Evolutionary conservation across 2,888 invertebrate species (phyloP).

Genomic region (Microplitis manilae): DNA sequence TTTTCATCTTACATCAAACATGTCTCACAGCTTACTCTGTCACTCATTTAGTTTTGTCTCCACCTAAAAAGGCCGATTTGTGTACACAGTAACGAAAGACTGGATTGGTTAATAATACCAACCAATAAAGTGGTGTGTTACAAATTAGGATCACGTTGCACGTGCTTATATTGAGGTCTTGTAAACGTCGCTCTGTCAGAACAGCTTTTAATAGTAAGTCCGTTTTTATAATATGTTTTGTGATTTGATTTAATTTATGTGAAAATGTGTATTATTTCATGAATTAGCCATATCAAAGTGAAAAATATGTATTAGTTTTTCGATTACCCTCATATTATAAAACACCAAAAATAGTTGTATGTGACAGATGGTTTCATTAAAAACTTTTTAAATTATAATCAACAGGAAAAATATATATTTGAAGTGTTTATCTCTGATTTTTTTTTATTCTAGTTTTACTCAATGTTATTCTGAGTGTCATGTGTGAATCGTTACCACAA

Average conservation of each 20-base stretch:
- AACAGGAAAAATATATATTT: too few species aligned
- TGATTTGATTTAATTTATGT: not conserved
- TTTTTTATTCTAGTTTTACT: too few species aligned
- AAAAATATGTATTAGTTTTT: not conserved
- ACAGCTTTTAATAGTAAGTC: constrained; percentile 79
- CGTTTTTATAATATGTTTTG: not conserved
- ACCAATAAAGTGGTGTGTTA: constrained; percentile 73
- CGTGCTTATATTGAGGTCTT: constrained; percentile 83
- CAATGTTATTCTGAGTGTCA: too few species aligned
- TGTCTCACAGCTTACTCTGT: constrained; percentile 66
- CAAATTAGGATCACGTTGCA: constrained; percentile 83
- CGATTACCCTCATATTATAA: too few species aligned
- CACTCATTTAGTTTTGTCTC: constrained; percentile 72
- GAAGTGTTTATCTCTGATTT: too few species aligned
- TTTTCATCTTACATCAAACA: constrained; percentile 66
- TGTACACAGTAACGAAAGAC: constrained; percentile 71
- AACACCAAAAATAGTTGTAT: constrained; percentile 76
- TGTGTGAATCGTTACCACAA: too few species aligned
- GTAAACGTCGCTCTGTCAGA: constrained; percentile 88
- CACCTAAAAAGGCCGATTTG: constrained; percentile 79
- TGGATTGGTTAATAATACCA: constrained; percentile 70
- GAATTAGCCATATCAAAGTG: not conserved
- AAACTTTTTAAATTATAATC: constrained; percentile 36
- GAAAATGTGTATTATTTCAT: not conserved
- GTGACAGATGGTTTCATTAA: constrained; percentile 81